These are phyloP conservation scores for Pygoscelis antarcticus DNA, from an alignment of 2,113 vertebrate species.

Conservation along the genomic window DNA sequence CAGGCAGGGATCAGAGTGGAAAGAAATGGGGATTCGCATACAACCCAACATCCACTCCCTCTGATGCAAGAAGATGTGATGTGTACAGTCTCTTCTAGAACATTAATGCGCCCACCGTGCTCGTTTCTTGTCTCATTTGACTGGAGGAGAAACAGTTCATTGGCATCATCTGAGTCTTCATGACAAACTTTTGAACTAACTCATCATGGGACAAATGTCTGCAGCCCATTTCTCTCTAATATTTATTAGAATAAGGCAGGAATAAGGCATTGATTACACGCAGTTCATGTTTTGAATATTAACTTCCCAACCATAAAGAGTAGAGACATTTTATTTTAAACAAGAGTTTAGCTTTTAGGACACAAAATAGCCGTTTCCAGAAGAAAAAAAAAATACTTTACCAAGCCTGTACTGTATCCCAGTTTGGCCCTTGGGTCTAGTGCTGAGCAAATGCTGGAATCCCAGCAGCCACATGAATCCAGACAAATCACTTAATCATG, in stretches of 20 bases:
- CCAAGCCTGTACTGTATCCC: background rate
- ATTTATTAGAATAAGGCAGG: background rate
- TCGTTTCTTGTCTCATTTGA: background rate
- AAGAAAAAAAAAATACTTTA: background rate
- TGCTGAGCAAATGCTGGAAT: background rate
- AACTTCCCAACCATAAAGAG: background rate
- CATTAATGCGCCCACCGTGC: background rate
- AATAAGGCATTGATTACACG: background rate
- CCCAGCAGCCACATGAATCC: background rate
- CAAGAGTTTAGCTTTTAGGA: background rate
- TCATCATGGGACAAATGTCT: background rate
- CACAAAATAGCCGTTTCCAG: background rate
- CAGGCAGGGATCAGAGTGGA: background rate
- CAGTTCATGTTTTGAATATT: background rate
- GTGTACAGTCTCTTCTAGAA: background rate
- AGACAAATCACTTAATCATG: slow-evolving; percentile 1
- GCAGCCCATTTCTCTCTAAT: background rate
- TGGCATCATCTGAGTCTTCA: background rate
- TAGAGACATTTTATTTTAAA: background rate
- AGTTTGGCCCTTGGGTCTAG: background rate
- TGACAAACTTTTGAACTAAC: background rate
- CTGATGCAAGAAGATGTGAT: background rate
- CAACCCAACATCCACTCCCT: background rate
- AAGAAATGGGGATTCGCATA: background rate
- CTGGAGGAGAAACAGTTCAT: background rate